These are phyloP conservation scores for Ptychadena robeensis DNA, from an alignment of 2,797 vertebrate species.

Conservation along the genomic window DNA sequence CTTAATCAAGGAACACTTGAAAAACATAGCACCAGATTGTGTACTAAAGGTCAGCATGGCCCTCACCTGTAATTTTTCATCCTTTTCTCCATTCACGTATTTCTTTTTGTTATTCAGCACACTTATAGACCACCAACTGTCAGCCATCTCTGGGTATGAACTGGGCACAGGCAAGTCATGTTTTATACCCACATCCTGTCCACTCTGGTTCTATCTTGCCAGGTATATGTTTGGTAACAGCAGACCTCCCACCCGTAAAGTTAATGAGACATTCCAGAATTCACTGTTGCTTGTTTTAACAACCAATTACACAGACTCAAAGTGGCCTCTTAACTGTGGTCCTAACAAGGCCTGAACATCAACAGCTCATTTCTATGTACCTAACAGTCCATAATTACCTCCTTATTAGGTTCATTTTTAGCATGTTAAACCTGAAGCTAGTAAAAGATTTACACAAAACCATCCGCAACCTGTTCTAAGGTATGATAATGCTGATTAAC, in stretches of 20 bases:
- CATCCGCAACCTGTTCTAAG: background rate
- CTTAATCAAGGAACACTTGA: too few relatives aligned
- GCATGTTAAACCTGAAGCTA: slow-evolving; percentile 10
- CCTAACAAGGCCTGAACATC: slow-evolving; percentile 63
- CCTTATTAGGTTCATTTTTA: slow-evolving; percentile 71
- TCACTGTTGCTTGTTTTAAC: slow-evolving; percentile 57
- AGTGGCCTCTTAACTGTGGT: slow-evolving; percentile 66
- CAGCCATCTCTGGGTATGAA: slow-evolving; percentile 37
- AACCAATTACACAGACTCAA: slow-evolving; percentile 64
- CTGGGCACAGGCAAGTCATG: slow-evolving; percentile 60
- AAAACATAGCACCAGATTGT: background rate
- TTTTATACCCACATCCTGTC: slow-evolving; percentile 71
- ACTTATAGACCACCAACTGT: slow-evolving; percentile 26
- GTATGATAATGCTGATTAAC: background rate
- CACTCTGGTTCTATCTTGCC: slow-evolving; percentile 67
- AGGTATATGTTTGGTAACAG: slow-evolving; percentile 40
- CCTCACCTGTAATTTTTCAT: slow-evolving; percentile 81
- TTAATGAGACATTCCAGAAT: slow-evolving; percentile 69
- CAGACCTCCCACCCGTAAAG: slow-evolving; percentile 30
- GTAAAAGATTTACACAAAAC: background rate
- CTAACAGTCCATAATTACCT: slow-evolving; percentile 72
- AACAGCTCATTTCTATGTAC: slow-evolving; percentile 72
- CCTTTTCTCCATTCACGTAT: slow-evolving; percentile 71
- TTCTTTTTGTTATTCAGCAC: slow-evolving; percentile 81
- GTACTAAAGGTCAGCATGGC: background rate